These are phyloP conservation scores for Sebastes miniatus DNA, from an alignment of 2,797 vertebrate genomes.

Conservation along the genomic window DNA sequence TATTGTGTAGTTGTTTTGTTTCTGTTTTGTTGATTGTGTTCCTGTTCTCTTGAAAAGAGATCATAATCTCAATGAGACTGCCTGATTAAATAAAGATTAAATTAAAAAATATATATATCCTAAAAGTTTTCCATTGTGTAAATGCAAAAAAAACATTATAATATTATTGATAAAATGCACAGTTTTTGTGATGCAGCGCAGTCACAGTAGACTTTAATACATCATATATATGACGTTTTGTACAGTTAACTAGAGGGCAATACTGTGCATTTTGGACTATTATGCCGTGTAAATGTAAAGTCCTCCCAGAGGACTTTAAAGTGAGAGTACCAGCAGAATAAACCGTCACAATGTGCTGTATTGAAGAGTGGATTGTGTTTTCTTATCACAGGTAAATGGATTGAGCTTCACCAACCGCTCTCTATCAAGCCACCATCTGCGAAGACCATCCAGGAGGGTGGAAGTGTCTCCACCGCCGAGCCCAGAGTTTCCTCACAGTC, in stretches of 20 bases:
- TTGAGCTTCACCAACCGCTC: not conserved
- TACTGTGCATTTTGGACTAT: not conserved
- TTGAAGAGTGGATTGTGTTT: not conserved
- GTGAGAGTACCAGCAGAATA: not conserved
- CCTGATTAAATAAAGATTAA: too few relatives aligned
- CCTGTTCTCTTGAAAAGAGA: not conserved
- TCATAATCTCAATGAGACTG: too few relatives aligned
- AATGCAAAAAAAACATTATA: not conserved
- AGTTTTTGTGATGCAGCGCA: not conserved
- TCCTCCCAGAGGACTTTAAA: not conserved
- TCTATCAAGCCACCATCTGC: not conserved
- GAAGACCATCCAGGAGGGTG: conserved; percentile 49
- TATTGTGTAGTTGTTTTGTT: not conserved
- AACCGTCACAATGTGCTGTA: not conserved
- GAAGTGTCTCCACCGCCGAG: conserved; percentile 57
- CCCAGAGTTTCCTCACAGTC: not conserved
- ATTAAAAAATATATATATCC: not conserved
- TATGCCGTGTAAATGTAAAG: not conserved
- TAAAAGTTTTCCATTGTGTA: not conserved
- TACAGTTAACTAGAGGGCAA: not conserved
- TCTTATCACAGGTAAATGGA: conserved; percentile 42
- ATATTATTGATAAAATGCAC: not conserved
- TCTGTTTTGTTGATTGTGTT: not conserved
- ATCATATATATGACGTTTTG: not conserved
- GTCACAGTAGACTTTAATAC: not conserved